A percentile compares a stretch with the other conserved stretches of the same genome.
Evolutionary conservation across 2,113 vertebrate genomes (phyloP).

Genomic region (Vombatus ursinus): DNA sequence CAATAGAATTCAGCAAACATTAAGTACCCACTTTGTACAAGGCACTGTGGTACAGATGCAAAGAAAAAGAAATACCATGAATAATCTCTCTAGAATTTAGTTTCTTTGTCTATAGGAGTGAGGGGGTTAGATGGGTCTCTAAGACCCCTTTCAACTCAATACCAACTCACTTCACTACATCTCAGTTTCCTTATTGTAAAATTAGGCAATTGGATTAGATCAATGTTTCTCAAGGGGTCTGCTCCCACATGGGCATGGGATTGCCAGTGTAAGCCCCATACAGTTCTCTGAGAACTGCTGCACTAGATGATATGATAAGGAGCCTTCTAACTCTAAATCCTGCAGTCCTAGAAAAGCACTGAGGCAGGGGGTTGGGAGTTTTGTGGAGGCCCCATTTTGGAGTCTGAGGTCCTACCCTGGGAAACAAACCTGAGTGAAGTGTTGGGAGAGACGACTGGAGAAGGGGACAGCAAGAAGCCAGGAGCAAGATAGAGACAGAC

Average conservation of each 20-base stretch:
- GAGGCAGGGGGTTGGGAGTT: not conserved
- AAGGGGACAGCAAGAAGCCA: not conserved
- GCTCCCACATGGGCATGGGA: not conserved
- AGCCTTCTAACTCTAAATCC: not conserved
- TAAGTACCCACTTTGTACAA: not conserved
- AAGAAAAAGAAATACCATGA: not conserved
- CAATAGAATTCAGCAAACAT: not conserved
- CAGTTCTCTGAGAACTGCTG: not conserved
- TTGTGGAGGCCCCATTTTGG: not conserved
- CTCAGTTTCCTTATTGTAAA: not conserved
- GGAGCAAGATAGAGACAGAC: too few relatives aligned
- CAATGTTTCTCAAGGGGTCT: not conserved
- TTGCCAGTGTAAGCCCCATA: not conserved
- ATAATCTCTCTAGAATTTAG: not conserved
- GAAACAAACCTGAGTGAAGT: not conserved
- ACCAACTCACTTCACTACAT: not conserved
- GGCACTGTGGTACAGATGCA: not conserved
- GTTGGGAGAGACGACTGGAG: not conserved
- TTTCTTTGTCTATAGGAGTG: not conserved
- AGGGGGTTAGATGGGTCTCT: not conserved
- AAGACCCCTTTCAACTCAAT: too few relatives aligned
- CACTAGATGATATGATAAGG: not conserved
- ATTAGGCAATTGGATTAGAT: not conserved
- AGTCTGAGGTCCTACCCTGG: not conserved
- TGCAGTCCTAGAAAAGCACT: not conserved